phyloP scores from a whole-genome alignment of 2,797 vertebrate genomes.

The Ispidina lecontei region DNA sequence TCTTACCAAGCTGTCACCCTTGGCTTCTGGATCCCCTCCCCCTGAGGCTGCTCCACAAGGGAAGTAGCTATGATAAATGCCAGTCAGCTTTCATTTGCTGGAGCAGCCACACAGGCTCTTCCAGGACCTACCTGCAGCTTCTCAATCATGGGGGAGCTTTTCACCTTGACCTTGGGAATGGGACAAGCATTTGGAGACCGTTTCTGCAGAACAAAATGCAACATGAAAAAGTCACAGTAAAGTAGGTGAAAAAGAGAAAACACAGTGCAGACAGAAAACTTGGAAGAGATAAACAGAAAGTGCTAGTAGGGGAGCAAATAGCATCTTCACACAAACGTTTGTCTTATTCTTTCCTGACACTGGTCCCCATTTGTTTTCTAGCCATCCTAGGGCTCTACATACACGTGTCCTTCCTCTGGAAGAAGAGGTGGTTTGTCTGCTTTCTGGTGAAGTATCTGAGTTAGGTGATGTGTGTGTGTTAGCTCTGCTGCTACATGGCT shows the following conservation, averaged over 20 bases:
- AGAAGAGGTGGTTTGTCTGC: not conserved
- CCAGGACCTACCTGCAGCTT: constrained; percentile 80
- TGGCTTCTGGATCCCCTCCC: not conserved
- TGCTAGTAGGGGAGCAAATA: not conserved
- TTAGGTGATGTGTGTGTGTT: not conserved
- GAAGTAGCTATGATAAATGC: not conserved
- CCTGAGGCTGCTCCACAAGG: not conserved
- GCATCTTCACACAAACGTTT: not conserved
- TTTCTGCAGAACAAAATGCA: constrained; percentile 72
- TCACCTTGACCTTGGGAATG: constrained; percentile 78
- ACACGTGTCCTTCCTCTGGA: not conserved
- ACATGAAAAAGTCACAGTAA: not conserved
- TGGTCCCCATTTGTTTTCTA: not conserved
- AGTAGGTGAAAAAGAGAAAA: not conserved
- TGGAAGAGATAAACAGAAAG: not conserved
- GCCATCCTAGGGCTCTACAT: not conserved
- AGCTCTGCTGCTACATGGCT: not conserved
- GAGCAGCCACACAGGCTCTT: not conserved
- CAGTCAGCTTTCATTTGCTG: not conserved
- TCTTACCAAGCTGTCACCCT: not conserved
- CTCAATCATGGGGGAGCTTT: constrained; percentile 84
- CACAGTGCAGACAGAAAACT: not conserved
- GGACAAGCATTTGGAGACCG: constrained; percentile 60
- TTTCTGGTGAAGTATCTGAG: not conserved
- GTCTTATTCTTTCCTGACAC: not conserved